Percentiles rank a stretch among this genome's conserved stretches.
Conservation (phyloP, 2,113 vertebrate species). For the Pandion haliaetus region DNA sequence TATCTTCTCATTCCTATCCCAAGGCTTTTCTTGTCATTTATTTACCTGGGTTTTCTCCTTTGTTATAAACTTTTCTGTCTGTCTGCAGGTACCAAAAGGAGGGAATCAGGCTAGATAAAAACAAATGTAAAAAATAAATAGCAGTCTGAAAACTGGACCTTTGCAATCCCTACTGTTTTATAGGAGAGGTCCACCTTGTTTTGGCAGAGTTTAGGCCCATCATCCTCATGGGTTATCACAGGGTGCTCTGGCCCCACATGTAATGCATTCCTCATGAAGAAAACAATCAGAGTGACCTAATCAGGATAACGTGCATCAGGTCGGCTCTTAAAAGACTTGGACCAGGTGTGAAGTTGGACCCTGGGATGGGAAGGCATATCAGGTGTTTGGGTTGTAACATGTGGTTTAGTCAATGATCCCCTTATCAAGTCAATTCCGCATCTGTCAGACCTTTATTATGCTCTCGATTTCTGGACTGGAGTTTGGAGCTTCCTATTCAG, state of each 20-base stretch:
- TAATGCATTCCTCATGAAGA: not conserved
- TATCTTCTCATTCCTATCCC: not conserved
- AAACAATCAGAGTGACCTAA: not conserved
- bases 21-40: not conserved
- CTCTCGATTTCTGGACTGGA: not conserved
- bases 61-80: not conserved
- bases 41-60: not conserved
- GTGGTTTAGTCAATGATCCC: not conserved
- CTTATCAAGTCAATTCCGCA: not conserved
- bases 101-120: not conserved
- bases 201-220: not conserved
- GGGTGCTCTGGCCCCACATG: too few relatives aligned
- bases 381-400: not conserved
- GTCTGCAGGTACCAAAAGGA: not conserved
- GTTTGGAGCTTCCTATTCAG: not conserved
- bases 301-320: not conserved
- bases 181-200: not conserved
- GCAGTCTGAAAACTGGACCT: not conserved
- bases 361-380: not conserved
- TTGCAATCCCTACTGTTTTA: not conserved
- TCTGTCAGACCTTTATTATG: not conserved
- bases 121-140: not conserved
- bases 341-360: not conserved
- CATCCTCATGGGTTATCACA: not conserved
- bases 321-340: not conserved